Evolutionary conservation across 2,888 invertebrate genomes (phyloP), one percentile per base, ranked within the genome.

Genomic region (Lithodes maja): DNA sequence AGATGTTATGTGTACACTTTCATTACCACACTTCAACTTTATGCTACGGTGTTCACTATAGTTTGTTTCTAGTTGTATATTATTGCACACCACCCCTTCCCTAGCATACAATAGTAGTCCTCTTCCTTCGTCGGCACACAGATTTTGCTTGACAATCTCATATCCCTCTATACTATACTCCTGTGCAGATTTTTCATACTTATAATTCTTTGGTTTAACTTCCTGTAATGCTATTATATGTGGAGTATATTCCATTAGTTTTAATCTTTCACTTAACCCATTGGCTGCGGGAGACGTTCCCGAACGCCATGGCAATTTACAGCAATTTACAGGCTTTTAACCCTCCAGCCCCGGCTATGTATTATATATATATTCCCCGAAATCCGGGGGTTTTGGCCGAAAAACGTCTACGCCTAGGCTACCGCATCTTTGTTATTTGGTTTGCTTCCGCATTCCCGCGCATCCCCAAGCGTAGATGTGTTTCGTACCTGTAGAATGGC

Each of bases 221-320:
- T 61, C 61, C 61, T 61, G 61, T 61, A 61, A 61, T 61, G 61
- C 61, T 61, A 61, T 61, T 61, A 61, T 61, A 61, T 61, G 61
- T 61, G 61, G 61, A 12, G 61, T 5, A 61, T 61, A 9, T 61
- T 61, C 61, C 61, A 61, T 61, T 5, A 9, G 12, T 61, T 61
- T 61, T 61, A 61, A 33, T 33, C 33, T 33, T 33, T 33, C 33
- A 33, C 33, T 33, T 33, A 33, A 33, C 33, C 33, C 33, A 33
- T 33, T 33, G 33, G 33, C 33, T 33, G 33, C 33, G 33, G 33
- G 33, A 33, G 33, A 33, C 33, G 33, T 33, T 33, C 33, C 33
- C 33, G 33, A 33, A 33, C 33, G 33, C 33, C 33, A 33, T 33
- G 33, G 33, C 33, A 33, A 33, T 33, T 33, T 33, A 33, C 33